phyloP scores from a whole-genome alignment of 2,888 invertebrate genomes.

The Cryptosula pallasiana region DNA sequence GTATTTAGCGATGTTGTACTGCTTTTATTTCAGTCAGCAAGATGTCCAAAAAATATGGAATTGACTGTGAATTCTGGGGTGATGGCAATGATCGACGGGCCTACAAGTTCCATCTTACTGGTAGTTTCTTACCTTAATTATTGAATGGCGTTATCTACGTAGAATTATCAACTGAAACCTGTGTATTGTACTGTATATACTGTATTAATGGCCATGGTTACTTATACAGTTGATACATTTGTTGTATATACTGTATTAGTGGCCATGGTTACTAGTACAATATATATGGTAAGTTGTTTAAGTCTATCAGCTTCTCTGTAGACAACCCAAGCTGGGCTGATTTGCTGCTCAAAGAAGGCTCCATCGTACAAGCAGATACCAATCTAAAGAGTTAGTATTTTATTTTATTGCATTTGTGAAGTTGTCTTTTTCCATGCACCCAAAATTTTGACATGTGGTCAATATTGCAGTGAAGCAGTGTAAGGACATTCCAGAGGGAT shows the following conservation, averaged over 20 bases:
- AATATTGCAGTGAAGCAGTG: not conserved
- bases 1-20: not conserved
- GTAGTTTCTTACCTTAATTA: not conserved
- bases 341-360: not conserved
- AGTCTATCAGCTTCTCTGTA: not conserved
- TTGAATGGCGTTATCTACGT: no score
- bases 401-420: not conserved
- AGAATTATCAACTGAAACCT: no score
- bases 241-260: not conserved
- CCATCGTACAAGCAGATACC: not conserved
- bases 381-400: not conserved
- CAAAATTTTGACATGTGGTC: no score
- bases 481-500: not conserved
- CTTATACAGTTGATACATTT: not conserved
- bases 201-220: not conserved
- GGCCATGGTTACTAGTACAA: not conserved
- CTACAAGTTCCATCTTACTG: constrained; percentile 19
- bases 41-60: not conserved
- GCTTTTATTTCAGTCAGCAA: not conserved
- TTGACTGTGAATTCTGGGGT: constrained; percentile 22
- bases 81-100: not conserved
- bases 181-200: no score
- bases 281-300: not conserved
- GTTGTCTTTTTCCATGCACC: no score
- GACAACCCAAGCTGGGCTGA: constrained; percentile 16